Evolutionary conservation across 2,888 invertebrate species (phyloP).

Genomic region (Trilocha varians): DNA sequence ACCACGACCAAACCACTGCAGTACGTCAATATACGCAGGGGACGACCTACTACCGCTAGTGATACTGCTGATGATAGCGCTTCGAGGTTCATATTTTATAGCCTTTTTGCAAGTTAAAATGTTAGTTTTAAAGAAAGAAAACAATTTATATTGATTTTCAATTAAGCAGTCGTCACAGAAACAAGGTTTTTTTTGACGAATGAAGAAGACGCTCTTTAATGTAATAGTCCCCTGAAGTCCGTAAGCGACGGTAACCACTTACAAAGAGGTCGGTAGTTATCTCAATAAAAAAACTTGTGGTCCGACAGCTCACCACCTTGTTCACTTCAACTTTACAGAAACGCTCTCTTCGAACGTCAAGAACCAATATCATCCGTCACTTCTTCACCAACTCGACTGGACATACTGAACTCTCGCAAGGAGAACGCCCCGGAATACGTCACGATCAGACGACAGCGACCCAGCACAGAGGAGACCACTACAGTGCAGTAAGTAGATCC

Average conservation of each 20-base stretch:
- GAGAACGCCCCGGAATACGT: conserved; percentile 76
- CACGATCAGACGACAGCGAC: conserved; percentile 76
- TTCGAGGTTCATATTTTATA: conserved; percentile 31
- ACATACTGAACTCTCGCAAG: conserved; percentile 38
- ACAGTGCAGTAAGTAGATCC: conserved; percentile 61
- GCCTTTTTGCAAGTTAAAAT: too few relatives aligned
- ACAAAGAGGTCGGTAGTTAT: too few relatives aligned
- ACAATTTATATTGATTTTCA: too few relatives aligned
- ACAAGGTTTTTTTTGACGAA: too few relatives aligned
- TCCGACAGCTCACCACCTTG: not conserved
- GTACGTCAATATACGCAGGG: conserved; percentile 81
- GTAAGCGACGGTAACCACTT: too few relatives aligned
- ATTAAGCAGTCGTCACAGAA: too few relatives aligned
- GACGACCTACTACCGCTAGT: conserved; percentile 63
- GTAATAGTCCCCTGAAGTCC: too few relatives aligned
- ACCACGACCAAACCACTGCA: conserved; percentile 65
- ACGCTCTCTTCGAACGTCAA: conserved; percentile 55
- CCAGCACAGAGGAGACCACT: conserved; percentile 60
- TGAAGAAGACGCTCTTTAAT: too few relatives aligned
- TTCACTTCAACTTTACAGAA: conserved; percentile 29
- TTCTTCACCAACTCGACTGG: conserved; percentile 36
- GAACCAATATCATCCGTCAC: conserved; percentile 42
- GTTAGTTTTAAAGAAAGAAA: too few relatives aligned
- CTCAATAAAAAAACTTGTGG: too few relatives aligned
- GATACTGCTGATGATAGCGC: conserved; percentile 53